A percentile compares a stretch with the other conserved stretches of the same genome.
Evolutionary conservation across 2,888 invertebrate species (phyloP).

Genomic region (Plutella xylostella): DNA sequence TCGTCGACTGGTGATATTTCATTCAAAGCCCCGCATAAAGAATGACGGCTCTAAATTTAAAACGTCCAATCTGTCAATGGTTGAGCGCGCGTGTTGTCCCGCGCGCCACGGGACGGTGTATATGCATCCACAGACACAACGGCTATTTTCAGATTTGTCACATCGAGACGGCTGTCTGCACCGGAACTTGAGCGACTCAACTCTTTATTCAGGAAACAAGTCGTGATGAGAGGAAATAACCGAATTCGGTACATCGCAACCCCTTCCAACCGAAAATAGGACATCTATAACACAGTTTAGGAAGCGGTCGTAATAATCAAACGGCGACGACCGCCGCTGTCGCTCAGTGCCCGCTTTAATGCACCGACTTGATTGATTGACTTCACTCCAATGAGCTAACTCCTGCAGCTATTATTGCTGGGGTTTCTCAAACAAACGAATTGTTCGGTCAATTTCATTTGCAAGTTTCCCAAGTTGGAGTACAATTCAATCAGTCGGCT

Average conservation of each 20-base stretch:
- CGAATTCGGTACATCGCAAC: constrained; percentile 12
- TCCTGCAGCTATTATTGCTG: too few species aligned
- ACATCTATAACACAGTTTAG: too few species aligned
- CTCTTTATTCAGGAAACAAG: constrained; percentile 36
- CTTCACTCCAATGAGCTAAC: too few species aligned
- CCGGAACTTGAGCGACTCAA: constrained; percentile 45
- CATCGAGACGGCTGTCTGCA: constrained; percentile 43
- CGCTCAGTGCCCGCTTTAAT: too few species aligned
- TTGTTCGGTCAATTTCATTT: too few species aligned
- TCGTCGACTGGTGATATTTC: constrained; percentile 56
- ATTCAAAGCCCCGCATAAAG: constrained; percentile 56
- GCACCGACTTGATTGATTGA: too few species aligned
- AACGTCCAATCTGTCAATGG: constrained; percentile 66
- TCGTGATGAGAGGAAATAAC: constrained; percentile 27
- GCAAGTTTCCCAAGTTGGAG: background rate
- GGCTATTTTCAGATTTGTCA: constrained; percentile 64
- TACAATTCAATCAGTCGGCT: constrained; percentile 14
- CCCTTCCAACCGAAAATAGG: too few species aligned
- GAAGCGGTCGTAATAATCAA: too few species aligned
- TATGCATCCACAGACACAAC: too few species aligned
- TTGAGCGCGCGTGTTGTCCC: constrained; percentile 45
- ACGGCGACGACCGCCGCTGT: too few species aligned
- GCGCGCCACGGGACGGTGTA: constrained; percentile 44
- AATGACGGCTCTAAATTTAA: constrained; percentile 58
- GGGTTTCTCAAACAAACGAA: too few species aligned